These are phyloP conservation scores for Camelus dromedarius DNA, from an alignment of 2,113 vertebrate genomes.

Conservation along the genomic window DNA sequence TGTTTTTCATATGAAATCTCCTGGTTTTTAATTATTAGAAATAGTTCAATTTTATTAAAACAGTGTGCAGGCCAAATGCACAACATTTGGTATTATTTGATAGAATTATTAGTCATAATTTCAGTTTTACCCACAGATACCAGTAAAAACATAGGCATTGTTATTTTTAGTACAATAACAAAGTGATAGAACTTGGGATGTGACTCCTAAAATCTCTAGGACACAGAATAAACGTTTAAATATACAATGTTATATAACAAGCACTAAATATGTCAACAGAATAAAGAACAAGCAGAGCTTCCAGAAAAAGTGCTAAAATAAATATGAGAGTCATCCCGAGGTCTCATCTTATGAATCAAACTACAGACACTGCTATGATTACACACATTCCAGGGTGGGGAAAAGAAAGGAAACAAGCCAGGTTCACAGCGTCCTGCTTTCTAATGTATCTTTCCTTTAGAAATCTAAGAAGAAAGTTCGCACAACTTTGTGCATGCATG, in stretches of 20 bases:
- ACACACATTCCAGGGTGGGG: too few species aligned
- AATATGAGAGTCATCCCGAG: not conserved
- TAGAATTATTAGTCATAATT: not conserved
- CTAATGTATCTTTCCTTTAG: not conserved
- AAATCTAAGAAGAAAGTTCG: not conserved
- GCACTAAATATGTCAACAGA: not conserved
- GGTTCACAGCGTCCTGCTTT: not conserved
- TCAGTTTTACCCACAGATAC: not conserved
- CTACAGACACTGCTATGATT: not conserved
- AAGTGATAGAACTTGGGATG: not conserved
- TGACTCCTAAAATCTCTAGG: not conserved
- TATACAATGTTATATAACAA: not conserved
- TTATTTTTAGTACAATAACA: not conserved
- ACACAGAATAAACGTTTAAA: not conserved
- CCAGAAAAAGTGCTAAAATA: not conserved
- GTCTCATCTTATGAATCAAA: not conserved
- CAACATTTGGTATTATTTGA: not conserved
- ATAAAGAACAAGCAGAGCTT: not conserved
- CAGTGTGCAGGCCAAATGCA: not conserved
- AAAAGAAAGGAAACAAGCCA: not conserved
- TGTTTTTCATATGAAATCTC: not conserved
- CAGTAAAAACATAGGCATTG: not conserved
- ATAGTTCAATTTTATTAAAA: not conserved
- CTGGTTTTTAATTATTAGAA: not conserved
- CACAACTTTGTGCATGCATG: not conserved